A percentile compares a stretch with the other conserved stretches of the same genome.
Conservation (phyloP, 2,113 vertebrate genomes). For the Conger conger region DNA sequence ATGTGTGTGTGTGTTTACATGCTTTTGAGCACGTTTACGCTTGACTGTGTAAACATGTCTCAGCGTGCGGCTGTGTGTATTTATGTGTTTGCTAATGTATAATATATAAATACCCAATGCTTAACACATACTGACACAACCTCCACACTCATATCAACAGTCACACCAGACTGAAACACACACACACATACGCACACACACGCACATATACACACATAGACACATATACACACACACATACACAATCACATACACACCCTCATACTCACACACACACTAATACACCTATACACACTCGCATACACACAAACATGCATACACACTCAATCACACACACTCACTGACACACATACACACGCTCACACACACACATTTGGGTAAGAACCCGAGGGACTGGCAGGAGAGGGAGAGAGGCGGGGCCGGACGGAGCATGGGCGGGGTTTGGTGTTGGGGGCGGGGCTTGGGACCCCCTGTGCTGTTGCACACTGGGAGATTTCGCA, state of each 20-base stretch:
- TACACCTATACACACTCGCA: background rate
- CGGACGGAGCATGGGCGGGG: background rate
- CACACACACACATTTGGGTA: no score
- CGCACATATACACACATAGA: background rate
- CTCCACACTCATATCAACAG: background rate
- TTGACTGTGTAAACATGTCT: no score
- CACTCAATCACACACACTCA: background rate
- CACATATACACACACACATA: background rate
- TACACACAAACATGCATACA: background rate
- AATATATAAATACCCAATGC: no score
- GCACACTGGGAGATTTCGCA: conserved; percentile 97
- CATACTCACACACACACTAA: background rate
- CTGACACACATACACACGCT: background rate
- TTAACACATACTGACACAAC: background rate
- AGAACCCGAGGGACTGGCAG: background rate
- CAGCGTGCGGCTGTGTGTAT: no score
- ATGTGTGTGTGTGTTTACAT: background rate
- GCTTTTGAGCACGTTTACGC: no score
- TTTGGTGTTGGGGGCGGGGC: conserved; percentile 32
- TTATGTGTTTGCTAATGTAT: no score
- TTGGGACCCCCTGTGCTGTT: conserved; percentile 59
- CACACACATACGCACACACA: background rate
- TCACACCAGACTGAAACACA: background rate
- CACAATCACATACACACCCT: conserved; percentile 12
- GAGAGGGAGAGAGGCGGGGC: background rate